Base-by-base conservation (phyloP, 2,113 vertebrate genomes). In the Colinus virginianus region DNA sequence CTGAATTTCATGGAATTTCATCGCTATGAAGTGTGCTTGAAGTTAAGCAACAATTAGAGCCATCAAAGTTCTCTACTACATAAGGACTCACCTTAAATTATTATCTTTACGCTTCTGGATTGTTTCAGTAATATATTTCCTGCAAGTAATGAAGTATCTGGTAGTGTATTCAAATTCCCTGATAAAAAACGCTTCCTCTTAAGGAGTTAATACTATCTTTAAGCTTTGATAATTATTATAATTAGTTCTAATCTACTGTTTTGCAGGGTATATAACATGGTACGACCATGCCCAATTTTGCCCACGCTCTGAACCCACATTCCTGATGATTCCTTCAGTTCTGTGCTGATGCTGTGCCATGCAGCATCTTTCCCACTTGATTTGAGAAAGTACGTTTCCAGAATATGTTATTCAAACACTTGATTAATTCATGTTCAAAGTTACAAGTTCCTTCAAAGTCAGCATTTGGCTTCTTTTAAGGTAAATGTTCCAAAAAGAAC, bases 161-260 rank as follows among this genome's bases (percentile, higher is more conserved):
- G 1, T 3, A 58, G 32, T 26, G 20, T 2, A 71, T 92, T n/a
- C 62, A 8, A 91, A 78, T 68, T 78, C 64, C 42, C 45, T 40
- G 75, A 87, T 90, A 62, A 87, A 67, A n/a, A 53, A 23, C 13
- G 11, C 36, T 74, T 94, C 45, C 51, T 86, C 56, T 91, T 49
- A 74, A 91, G 53, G 45, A 91, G 55, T 85, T 83, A 93, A 79
- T 63, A 87, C 36, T 83, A 67, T 63, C 87, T 95, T 94, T 82
- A 91, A 77, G 59, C 20, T 95, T 67, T 62, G 59, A 77, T 74
- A 95, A 85, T 58, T 55, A 93, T 91, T 91, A 91, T 58, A 75
- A 66, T 76, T 40, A 66, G 38, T 85, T 91, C 62, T 91, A 66
- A 94, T 92, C 70, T 91, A 42, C 82, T 70, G 49, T 55, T 93